Evolutionary conservation across 2,113 vertebrate species (phyloP).

Genomic region (Pungitius pungitius): DNA sequence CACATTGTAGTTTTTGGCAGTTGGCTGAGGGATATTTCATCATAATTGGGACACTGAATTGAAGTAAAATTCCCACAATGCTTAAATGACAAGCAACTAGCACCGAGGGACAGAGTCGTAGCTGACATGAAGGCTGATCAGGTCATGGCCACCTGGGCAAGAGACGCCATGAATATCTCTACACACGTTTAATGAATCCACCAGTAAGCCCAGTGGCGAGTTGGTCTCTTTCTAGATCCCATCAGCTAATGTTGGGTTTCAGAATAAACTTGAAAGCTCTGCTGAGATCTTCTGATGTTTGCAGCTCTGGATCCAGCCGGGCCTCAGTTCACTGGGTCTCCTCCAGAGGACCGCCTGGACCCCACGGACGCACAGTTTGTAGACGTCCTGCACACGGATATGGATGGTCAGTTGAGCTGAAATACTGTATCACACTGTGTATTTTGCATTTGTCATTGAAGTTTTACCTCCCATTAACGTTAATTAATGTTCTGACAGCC

Average conservation of each 20-base stretch:
- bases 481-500: conserved; percentile 64
- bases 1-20: background rate
- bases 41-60: background rate
- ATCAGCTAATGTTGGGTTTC: background rate
- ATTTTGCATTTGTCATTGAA: background rate
- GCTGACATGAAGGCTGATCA: background rate
- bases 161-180: background rate
- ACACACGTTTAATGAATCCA: background rate
- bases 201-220: background rate
- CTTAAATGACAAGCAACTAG: background rate
- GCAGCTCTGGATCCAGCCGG: conserved; percentile 94
- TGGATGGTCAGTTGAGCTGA: conserved; percentile 78
- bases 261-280: conserved; percentile 9
- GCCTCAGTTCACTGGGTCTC: conserved; percentile 80
- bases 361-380: conserved; percentile 89
- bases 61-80: background rate
- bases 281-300: conserved; percentile 4
- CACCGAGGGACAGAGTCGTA: background rate
- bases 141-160: background rate
- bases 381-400: conserved; percentile 92
- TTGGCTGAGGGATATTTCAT: background rate
- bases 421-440: background rate
- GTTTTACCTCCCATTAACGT: background rate
- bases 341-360: conserved; percentile 81
- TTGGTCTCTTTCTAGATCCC: background rate